These are phyloP conservation scores for Troglohyphantes excavatus DNA, from an alignment of 2,888 invertebrate genomes.

Conservation along the genomic window DNA sequence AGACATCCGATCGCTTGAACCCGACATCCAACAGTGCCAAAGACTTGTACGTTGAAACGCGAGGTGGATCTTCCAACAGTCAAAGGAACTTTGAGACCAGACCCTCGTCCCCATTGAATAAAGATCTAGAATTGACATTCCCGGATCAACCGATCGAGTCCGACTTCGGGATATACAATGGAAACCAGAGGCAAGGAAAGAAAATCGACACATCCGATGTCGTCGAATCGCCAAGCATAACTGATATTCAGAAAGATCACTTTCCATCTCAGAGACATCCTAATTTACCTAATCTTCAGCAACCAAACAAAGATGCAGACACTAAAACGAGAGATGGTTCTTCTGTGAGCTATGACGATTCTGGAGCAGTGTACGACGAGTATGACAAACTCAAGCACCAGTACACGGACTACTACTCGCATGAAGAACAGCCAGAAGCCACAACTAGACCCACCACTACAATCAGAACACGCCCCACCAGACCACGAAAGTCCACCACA, in stretches of 20 bases:
- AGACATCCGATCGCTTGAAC: background rate
- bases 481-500: slow-evolving; percentile 69
- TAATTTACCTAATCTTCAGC: slow-evolving; percentile 30
- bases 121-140: slow-evolving; percentile 49
- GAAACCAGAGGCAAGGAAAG: slow-evolving; percentile 65
- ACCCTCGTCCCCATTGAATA: background rate
- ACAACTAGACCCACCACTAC: slow-evolving; percentile 67
- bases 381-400: slow-evolving; percentile 62
- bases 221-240: slow-evolving; percentile 34
- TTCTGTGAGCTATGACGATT: slow-evolving; percentile 10
- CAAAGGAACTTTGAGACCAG: slow-evolving; percentile 3
- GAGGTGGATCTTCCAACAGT: background rate
- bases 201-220: slow-evolving; percentile 57
- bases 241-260: slow-evolving; percentile 55
- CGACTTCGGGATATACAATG: slow-evolving; percentile 63
- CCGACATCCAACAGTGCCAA: slow-evolving; percentile 41
- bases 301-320: slow-evolving; percentile 15
- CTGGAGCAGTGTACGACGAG: slow-evolving; percentile 43
- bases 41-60: slow-evolving; percentile 26
- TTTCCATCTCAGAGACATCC: slow-evolving; percentile 37
- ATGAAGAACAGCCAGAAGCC: slow-evolving; percentile 48
- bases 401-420: slow-evolving; percentile 51
- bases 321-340: background rate
- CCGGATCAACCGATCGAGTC: slow-evolving; percentile 60
- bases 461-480: slow-evolving; percentile 69